Evolutionary conservation across 1,140 invertebrate species (phyloP), one percentile per base, ranked within the genome.

Genomic region (Lucilia cuprina): DNA sequence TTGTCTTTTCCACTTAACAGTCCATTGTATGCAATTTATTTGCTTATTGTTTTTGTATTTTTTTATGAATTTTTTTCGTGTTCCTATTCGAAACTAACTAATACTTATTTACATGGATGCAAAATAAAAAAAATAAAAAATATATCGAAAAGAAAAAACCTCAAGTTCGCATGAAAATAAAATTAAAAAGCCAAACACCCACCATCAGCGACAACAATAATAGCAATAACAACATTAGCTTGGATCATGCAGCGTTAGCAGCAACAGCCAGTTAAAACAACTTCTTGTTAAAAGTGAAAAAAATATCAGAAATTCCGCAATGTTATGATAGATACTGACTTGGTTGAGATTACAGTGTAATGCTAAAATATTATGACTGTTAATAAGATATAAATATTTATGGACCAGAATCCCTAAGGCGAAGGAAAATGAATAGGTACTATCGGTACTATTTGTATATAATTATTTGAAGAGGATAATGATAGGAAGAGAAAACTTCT

Each of bases 111-210:
- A 78, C 75, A 78, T 78, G 75, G 34, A 30, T 74, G 70, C 7
- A 13, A 74, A 34, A 41, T 5, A 7, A 78, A 41, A 78, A 41
- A 41, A 34, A 41, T 5, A 7, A 78, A 41, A 78, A 41, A 41
- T n/a, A n/a, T n/a, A n/a, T n/a, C n/a, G n/a, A n/a, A n/a, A 34
- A 41, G 17, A 7, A 78, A 41, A 78, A 41, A 41, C 75, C 47
- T 78, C 75, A 78, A 78, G 75, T 78, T 78, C 75, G 75, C 75
- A 78, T 47, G 75, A 78, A 78, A 78, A 78, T 78, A 78, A 78
- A 78, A 78, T 78, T 78, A 78, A 78, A 78, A 78, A 78, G 75
- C 41, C 75, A 78, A 78, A 78, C 75, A 78, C 75, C 75, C 75
- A 78, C 75, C 75, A 78, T 13, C 74, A 77, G 35, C 34, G 30